Evolutionary conservation across 2,113 vertebrate species (phyloP).

Genomic region (Loxodonta africana): DNA sequence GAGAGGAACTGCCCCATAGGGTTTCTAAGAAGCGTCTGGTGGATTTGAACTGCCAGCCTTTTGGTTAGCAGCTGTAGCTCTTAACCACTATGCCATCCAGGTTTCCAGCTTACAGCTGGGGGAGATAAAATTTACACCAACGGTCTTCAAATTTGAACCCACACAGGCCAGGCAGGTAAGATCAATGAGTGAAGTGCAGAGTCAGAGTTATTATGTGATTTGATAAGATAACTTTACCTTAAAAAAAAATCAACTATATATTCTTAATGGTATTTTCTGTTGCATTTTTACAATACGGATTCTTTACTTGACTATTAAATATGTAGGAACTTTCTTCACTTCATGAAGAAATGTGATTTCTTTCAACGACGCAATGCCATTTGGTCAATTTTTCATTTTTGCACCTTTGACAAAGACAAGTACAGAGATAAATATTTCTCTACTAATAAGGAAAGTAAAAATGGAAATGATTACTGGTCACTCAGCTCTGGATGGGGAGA

Average conservation of each 20-base stretch:
- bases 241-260: not conserved
- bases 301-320: not conserved
- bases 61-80: too few species aligned
- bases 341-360: not conserved
- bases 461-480: not conserved
- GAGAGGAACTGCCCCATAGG: too few species aligned
- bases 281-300: not conserved
- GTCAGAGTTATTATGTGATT: not conserved
- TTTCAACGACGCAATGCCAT: not conserved
- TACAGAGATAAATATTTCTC: not conserved
- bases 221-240: not conserved
- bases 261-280: not conserved
- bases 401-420: conserved; percentile 1
- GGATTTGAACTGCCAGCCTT: too few species aligned
- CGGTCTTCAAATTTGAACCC: not conserved
- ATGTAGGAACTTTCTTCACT: not conserved
- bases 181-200: not conserved
- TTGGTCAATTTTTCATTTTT: not conserved
- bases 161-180: not conserved
- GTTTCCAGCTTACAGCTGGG: not conserved
- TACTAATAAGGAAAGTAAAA: not conserved
- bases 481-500: not conserved
- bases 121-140: not conserved
- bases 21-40: too few species aligned
- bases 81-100: too few species aligned